phyloP scores from a whole-genome alignment of 2,888 invertebrate genomes.

The Epistrophe grossulariae region DNA sequence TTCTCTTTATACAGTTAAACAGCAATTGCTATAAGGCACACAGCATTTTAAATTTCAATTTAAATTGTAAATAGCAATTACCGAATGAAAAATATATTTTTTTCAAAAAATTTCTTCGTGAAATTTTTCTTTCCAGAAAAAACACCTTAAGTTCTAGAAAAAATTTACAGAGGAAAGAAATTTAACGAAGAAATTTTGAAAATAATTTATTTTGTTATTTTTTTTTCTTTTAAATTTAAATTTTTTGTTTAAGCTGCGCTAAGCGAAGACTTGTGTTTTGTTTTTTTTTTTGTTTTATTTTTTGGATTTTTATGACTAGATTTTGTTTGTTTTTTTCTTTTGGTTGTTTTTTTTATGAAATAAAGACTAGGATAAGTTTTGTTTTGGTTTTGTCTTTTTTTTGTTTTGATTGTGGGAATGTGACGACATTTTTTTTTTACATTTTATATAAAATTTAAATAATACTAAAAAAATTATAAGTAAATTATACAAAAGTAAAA shows the following conservation, averaged over 20 bases:
- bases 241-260: conserved; percentile 63
- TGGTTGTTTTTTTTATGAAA: conserved; percentile 21
- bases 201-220: conserved; percentile 49
- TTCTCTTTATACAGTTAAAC: conserved; percentile 76
- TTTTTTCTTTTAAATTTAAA: conserved; percentile 34
- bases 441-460: conserved; percentile 47
- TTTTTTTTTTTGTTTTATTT: conserved; percentile 13
- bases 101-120: conserved; percentile 51
- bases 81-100: conserved; percentile 73
- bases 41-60: conserved; percentile 87
- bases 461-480: conserved; percentile 33
- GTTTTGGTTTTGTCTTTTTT: conserved; percentile 2
- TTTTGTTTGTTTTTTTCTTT: conserved; percentile 19
- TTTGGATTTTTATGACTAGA: conserved; percentile 70
- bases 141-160: conserved; percentile 77
- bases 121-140: conserved; percentile 61
- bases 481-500: conserved; percentile 40
- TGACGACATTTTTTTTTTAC: conserved; percentile 58
- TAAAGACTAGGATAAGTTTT: conserved; percentile 61
- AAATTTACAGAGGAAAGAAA: conserved; percentile 76
- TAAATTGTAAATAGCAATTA: conserved; percentile 83
- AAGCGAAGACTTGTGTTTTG: conserved; percentile 64
- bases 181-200: conserved; percentile 57
- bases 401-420: conserved; percentile 51
- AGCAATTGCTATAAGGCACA: conserved; percentile 93